Percentiles rank a stretch among this genome's conserved stretches.
Evolutionary conservation across 2,888 invertebrate genomes (phyloP).

Genomic region (Linnaemya tessellans): DNA sequence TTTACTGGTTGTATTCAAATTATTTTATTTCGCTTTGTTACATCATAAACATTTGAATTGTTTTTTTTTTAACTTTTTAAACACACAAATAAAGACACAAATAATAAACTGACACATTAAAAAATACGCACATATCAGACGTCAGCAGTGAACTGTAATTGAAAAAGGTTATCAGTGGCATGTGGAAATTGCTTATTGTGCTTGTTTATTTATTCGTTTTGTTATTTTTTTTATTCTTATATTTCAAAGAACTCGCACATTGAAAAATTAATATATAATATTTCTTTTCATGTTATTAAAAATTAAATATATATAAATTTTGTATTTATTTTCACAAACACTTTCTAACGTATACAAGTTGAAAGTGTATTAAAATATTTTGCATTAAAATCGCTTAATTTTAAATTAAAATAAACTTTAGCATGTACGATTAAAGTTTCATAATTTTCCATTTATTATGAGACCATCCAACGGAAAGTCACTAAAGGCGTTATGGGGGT

Average conservation of each 20-base stretch:
- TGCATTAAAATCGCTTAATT: no score
- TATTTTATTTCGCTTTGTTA: not conserved
- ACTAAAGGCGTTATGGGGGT: no score
- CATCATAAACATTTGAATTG: not conserved
- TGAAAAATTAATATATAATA: not conserved
- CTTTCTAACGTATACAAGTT: no score
- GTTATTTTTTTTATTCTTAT: not conserved
- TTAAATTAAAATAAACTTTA: no score
- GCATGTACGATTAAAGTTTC: no score
- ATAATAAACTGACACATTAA: not conserved
- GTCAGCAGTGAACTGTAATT: constrained; percentile 57
- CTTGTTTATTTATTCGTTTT: constrained; percentile 10
- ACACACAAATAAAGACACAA: not conserved
- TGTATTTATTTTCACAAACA: no score
- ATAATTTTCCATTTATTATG: no score
- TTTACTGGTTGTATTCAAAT: not conserved
- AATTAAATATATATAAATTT: no score
- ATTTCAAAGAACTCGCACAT: not conserved
- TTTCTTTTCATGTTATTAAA: no score
- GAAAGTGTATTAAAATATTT: no score
- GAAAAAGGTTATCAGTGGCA: constrained; percentile 56
- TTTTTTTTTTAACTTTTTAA: not conserved
- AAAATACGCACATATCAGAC: constrained; percentile 32
- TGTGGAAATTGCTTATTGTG: constrained; percentile 9
- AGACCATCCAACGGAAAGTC: no score